These are phyloP conservation scores for Astyanax mexicanus DNA, from an alignment of 2,797 vertebrate species.

Conservation along the genomic window DNA sequence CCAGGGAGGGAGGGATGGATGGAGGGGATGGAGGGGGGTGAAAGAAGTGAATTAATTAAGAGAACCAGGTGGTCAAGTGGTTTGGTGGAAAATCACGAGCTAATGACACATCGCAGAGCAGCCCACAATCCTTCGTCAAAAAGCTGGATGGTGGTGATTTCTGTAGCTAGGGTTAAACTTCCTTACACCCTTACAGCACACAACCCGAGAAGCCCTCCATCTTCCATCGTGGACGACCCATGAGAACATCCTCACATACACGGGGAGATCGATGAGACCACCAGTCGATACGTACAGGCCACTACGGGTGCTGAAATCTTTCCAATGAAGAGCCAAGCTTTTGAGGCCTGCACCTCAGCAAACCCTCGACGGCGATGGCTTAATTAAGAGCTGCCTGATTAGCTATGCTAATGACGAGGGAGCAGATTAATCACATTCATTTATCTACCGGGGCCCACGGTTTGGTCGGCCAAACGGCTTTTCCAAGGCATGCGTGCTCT, in stretches of 20 bases:
- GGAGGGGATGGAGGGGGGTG: constrained; percentile 73
- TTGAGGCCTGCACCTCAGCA: constrained; percentile 12
- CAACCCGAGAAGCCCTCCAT: no score
- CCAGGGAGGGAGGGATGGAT: constrained; percentile 77
- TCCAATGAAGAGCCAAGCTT: constrained; percentile 1
- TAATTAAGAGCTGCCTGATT: constrained; percentile 63
- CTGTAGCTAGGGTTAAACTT: constrained; percentile 57
- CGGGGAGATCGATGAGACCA: constrained; percentile 22
- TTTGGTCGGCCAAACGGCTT: constrained; percentile 49
- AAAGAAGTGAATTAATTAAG: constrained; percentile 89
- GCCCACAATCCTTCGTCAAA: constrained; percentile 77
- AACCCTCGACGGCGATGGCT: constrained; percentile 55
- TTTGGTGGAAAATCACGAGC: constrained; percentile 85
- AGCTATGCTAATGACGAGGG: constrained; percentile 67
- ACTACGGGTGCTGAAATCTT: neutral
- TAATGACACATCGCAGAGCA: constrained; percentile 84
- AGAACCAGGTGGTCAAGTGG: constrained; percentile 88
- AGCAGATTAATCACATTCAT: constrained; percentile 63
- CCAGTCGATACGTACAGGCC: constrained; percentile 2
- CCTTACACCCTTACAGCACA: no score
- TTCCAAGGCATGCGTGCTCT: constrained; percentile 20
- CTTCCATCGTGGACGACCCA: neutral
- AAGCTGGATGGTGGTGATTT: constrained; percentile 74
- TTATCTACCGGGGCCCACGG: constrained; percentile 45
- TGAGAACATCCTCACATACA: neutral